Evolutionary conservation across 64 coral and sea anemone genomes (phyloP).

Genomic region (Pocillopora damicornis): DNA sequence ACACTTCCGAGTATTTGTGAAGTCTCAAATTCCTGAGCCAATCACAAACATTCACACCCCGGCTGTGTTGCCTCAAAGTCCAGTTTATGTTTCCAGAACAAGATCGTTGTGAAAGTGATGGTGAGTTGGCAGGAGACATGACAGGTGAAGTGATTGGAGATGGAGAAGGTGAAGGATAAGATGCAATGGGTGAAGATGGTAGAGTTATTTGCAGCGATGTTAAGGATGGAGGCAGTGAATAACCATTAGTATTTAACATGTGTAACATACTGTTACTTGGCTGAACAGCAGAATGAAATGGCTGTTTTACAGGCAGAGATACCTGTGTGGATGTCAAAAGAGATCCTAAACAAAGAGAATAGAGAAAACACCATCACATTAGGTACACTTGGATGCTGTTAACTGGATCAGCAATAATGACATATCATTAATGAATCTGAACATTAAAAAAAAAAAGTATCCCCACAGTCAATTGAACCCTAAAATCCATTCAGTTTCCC

Average conservation of each 20-base stretch:
- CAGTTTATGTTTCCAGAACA: constrained; percentile 47
- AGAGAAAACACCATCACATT: neutral
- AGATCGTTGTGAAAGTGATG: constrained; percentile 41
- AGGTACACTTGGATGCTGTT: neutral
- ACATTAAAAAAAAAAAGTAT: too few relatives aligned
- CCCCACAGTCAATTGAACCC: too few relatives aligned
- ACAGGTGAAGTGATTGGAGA: constrained; percentile 52
- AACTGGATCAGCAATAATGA: neutral
- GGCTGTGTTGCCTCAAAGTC: constrained; percentile 42
- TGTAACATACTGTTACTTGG: neutral
- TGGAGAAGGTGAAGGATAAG: constrained; percentile 39
- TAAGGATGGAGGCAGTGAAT: neutral
- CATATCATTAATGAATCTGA: too few relatives aligned
- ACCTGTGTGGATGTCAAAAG: neutral
- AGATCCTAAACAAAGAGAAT: neutral
- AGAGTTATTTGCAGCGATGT: constrained; percentile 6
- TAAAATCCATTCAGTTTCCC: too few relatives aligned
- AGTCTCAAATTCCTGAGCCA: constrained; percentile 80
- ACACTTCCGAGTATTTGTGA: constrained; percentile 76
- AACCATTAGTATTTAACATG: neutral
- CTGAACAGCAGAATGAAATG: neutral
- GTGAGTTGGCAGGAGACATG: constrained; percentile 15
- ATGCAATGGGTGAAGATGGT: constrained; percentile 23
- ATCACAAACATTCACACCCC: constrained; percentile 64
- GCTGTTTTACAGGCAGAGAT: neutral